Percentiles rank a stretch among this genome's conserved stretches.
phyloP scores from a whole-genome alignment of 2,888 invertebrate genomes.

The Cantharis lateralis region DNA sequence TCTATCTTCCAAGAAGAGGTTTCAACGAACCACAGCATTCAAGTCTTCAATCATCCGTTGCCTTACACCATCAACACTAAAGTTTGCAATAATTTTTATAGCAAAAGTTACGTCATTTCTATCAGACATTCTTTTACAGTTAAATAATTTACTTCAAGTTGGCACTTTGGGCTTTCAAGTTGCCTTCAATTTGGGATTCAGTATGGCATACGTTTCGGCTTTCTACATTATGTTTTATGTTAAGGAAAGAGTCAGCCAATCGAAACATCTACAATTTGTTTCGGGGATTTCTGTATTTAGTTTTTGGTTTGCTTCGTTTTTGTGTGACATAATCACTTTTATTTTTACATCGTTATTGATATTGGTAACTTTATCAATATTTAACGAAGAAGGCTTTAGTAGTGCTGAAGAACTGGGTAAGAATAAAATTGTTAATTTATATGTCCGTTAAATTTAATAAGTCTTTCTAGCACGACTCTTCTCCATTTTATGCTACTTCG shows the following conservation, averaged over 20 bases:
- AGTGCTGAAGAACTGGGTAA: conserved; percentile 60
- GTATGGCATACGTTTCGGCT: conserved; percentile 70
- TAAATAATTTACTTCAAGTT: conserved; percentile 44
- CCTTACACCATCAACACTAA: conserved; percentile 61
- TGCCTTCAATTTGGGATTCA: conserved; percentile 72
- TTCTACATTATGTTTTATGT: conserved; percentile 66
- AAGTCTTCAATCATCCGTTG: conserved; percentile 66
- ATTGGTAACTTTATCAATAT: conserved; percentile 64
- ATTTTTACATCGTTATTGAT: conserved; percentile 62
- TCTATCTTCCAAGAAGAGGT: conserved; percentile 58
- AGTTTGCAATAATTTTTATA: conserved; percentile 44
- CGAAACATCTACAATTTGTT: conserved; percentile 73
- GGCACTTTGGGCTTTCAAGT: conserved; percentile 61
- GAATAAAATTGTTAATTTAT: conserved; percentile 11
- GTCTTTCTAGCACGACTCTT: conserved; percentile 62
- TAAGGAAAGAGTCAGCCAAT: conserved; percentile 69
- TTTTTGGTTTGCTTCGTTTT: conserved; percentile 62
- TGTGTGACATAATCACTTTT: conserved; percentile 72
- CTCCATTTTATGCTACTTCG: conserved; percentile 68
- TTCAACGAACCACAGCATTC: conserved; percentile 36
- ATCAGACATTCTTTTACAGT: conserved; percentile 36
- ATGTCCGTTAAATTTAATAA: conserved; percentile 31
- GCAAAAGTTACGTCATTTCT: background rate
- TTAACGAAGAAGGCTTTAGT: conserved; percentile 67
- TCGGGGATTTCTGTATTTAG: conserved; percentile 69